Percentiles rank a stretch among this genome's conserved stretches.
Evolutionary conservation across 1,140 invertebrate genomes (phyloP).

Genomic region (Pseudobourletiella spinata): DNA sequence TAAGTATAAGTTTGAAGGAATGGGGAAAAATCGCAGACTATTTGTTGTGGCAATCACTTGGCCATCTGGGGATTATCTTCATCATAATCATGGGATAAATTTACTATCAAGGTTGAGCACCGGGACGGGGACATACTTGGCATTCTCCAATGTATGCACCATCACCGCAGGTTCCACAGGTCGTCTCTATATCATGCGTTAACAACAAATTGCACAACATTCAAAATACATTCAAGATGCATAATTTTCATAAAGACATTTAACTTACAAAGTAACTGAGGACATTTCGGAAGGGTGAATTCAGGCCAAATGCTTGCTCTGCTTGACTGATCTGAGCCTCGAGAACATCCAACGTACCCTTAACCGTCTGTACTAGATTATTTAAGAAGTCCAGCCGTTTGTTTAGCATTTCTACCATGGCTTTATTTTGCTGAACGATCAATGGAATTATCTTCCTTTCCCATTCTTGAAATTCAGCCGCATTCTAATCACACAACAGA

Average conservation of each 20-base stretch:
- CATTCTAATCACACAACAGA: too few relatives aligned
- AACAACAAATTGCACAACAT: too few relatives aligned
- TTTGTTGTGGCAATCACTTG: too few relatives aligned
- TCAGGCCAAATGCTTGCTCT: constrained; percentile 16
- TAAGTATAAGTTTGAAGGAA: too few relatives aligned
- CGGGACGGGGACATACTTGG: background rate
- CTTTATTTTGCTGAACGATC: constrained; percentile 13
- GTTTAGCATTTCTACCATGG: constrained; percentile 9
- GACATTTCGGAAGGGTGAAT: constrained; percentile 18
- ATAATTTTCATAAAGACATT: too few relatives aligned
- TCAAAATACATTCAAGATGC: too few relatives aligned
- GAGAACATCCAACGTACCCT: constrained; percentile 18
- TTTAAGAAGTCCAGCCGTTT: constrained; percentile 16
- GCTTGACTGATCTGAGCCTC: constrained; percentile 20
- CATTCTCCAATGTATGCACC: background rate
- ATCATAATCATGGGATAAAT: too few relatives aligned
- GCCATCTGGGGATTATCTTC: too few relatives aligned
- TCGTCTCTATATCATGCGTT: background rate
- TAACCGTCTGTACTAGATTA: constrained; percentile 8
- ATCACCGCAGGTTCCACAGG: background rate
- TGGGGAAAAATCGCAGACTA: too few relatives aligned
- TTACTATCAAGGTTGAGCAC: too few relatives aligned
- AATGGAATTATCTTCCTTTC: constrained; percentile 10
- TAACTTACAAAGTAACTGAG: constrained; percentile 29
- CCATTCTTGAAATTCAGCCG: constrained; percentile 22